Conservation (phyloP, 2,113 vertebrate genomes). For the Scophthalmus maximus region DNA sequence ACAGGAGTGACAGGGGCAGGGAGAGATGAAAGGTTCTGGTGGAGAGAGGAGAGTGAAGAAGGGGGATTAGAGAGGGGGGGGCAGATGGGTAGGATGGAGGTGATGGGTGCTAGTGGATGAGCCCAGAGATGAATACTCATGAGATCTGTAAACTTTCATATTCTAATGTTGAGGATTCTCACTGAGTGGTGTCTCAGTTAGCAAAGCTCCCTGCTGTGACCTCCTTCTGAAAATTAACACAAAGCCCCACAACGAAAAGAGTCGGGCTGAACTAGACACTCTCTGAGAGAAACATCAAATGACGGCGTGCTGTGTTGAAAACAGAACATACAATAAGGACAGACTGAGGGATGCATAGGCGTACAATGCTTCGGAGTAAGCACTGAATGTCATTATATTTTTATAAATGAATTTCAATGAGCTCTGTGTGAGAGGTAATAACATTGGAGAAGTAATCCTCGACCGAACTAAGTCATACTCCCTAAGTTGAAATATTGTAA, state of each 20-base stretch:
- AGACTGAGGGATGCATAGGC: constrained; percentile 16
- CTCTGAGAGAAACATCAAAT: constrained; percentile 29
- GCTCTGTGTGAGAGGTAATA: constrained; percentile 39
- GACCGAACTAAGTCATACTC: constrained; percentile 52
- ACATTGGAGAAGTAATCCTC: constrained; percentile 55
- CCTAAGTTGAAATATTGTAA: constrained; percentile 60
- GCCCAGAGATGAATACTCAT: constrained; percentile 68
- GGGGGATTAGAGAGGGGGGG: constrained; percentile 58
- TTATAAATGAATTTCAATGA: constrained; percentile 40
- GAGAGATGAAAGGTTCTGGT: constrained; percentile 67
- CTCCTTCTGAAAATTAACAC: constrained; percentile 77
- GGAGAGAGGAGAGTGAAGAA: constrained; percentile 42
- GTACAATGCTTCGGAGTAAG: not conserved
- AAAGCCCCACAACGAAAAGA: constrained; percentile 44
- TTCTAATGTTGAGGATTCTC: constrained; percentile 73
- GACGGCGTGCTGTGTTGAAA: constrained; percentile 32
- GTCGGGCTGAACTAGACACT: constrained; percentile 25
- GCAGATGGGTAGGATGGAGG: constrained; percentile 57
- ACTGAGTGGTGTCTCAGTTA: constrained; percentile 50
- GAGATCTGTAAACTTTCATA: constrained; percentile 78
- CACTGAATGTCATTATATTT: constrained; percentile 29
- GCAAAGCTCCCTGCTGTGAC: constrained; percentile 75
- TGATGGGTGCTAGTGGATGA: constrained; percentile 60
- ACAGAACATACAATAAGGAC: constrained; percentile 27
- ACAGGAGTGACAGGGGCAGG: constrained; percentile 43